Evolutionary conservation across 2,888 invertebrate genomes (phyloP), one percentile per base, ranked within the genome.

Genomic region (Spialia ferax): DNA sequence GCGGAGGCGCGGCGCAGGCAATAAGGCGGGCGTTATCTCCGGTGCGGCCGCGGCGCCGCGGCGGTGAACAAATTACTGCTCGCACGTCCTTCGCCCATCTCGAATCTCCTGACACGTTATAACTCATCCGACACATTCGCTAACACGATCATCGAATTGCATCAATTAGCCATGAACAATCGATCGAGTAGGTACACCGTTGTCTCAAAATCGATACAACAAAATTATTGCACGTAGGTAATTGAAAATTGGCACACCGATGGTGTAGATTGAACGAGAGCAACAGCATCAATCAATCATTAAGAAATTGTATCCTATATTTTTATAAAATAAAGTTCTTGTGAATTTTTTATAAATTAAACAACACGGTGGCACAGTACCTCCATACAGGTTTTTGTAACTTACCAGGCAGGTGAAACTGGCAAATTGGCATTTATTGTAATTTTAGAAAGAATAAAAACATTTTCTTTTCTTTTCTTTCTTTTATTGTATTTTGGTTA

Each of bases 11-110:
- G 79, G 82, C 78, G 82, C 81, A 82, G 85, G 88, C 89, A 89
- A 89, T 89, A 91, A 91, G 86, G 88, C 82, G 80, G 77, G 86
- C 81, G 88, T 91, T 87, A 92, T 91, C 89, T 92, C 91, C 91
- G 92, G 89, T 84, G 83, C 83, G 78, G 15, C 42, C 15, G 42
- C 15, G 38, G n/a, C 13, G 78, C 78, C 79, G 77, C 71, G 73
- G 74, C 75, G 62, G 71, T 75, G 72, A 82, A 82, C 86, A 79
- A 89, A 91, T 91, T 91, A 88, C 80, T 68, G 72, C 73, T 69
- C 73, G 70, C 75, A 71, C 73, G 70, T 70, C 73, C 56, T 73
- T 35, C 71, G 67, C 71, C 73, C 70, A 72, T 74, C 75, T 71
- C 76, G 72, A 71, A 74, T 71, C 72, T 72, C 73, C 73, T 70